These are phyloP conservation scores for Agrochola macilenta DNA, from an alignment of 2,888 invertebrate genomes.

Conservation along the genomic window DNA sequence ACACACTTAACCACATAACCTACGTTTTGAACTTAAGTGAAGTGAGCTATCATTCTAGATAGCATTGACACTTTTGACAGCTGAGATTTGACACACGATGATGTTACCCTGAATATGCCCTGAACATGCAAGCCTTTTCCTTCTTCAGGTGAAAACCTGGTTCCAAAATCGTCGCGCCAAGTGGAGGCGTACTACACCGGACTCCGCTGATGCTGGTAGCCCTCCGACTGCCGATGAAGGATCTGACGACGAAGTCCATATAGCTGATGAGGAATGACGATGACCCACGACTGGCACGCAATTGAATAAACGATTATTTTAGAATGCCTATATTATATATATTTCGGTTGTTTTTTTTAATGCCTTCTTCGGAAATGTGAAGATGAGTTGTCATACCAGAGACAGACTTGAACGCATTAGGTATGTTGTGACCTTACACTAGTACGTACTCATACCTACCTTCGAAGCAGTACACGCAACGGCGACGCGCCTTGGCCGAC, in stretches of 20 bases:
- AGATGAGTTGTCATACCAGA: neutral
- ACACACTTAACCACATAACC: too few species aligned
- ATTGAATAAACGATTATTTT: slow-evolving; percentile 38
- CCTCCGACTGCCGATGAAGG: slow-evolving; percentile 82
- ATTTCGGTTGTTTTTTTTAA: slow-evolving; percentile 14
- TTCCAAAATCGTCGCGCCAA: slow-evolving; percentile 95
- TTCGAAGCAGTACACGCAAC: neutral
- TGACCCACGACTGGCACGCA: slow-evolving; percentile 5
- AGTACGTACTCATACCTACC: neutral
- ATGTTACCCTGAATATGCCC: neutral
- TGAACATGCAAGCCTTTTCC: neutral
- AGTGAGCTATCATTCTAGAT: too few species aligned
- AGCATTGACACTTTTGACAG: too few species aligned
- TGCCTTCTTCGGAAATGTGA: neutral
- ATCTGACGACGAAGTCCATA: slow-evolving; percentile 83
- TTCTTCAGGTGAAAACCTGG: slow-evolving; percentile 94
- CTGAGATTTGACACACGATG: too few species aligned
- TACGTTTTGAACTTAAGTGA: too few species aligned
- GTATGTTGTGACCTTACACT: neutral
- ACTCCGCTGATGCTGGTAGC: slow-evolving; percentile 86
- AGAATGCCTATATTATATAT: slow-evolving; percentile 18
- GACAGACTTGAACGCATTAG: neutral
- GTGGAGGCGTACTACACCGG: slow-evolving; percentile 92
- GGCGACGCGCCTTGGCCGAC: neutral
- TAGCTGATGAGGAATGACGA: slow-evolving; percentile 76